These are phyloP conservation scores for Peucedramus taeniatus DNA, from an alignment of 2,113 vertebrate species.

Conservation along the genomic window DNA sequence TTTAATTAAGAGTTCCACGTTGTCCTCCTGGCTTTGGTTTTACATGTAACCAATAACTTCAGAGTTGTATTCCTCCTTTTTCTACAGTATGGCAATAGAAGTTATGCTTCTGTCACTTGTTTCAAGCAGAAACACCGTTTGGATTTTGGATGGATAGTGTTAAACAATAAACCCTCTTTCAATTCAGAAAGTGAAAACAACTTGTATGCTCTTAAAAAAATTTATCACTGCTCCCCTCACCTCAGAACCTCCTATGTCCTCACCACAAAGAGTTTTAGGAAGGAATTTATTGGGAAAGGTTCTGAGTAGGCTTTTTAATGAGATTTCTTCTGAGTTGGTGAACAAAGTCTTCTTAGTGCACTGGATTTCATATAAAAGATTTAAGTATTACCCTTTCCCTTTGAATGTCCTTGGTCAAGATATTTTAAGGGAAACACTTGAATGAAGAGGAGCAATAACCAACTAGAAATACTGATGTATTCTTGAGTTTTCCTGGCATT, in stretches of 20 bases:
- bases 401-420: not conserved
- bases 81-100: not conserved
- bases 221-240: not conserved
- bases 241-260: not conserved
- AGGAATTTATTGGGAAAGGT: not conserved
- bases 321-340: not conserved
- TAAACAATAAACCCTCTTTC: not conserved
- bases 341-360: not conserved
- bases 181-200: not conserved
- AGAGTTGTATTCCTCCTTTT: not conserved
- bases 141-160: not conserved
- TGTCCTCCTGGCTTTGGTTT: not conserved
- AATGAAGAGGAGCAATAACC: slow-evolving; percentile 16
- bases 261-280: not conserved
- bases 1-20: not conserved
- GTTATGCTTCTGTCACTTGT: not conserved
- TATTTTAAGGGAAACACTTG: slow-evolving; percentile 23
- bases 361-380: not conserved
- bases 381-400: not conserved
- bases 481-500: not conserved
- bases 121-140: not conserved
- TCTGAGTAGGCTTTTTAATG: not conserved
- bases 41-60: not conserved
- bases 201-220: not conserved
- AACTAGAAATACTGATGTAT: not conserved